Conservation (phyloP, 2,113 vertebrate genomes). For the Haplochromis vanheusdeni region DNA sequence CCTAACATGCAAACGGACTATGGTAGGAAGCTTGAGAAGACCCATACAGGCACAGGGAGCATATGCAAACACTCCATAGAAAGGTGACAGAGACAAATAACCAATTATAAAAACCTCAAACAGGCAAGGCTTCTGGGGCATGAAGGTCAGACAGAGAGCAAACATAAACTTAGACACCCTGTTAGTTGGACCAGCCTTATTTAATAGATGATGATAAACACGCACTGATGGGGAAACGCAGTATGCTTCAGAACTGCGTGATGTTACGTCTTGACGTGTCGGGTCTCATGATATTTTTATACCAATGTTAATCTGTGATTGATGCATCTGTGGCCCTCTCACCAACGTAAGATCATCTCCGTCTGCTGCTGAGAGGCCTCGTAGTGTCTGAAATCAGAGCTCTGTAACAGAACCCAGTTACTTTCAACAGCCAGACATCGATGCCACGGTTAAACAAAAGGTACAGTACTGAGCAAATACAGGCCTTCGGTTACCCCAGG, state of each 20-base stretch:
- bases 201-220: not conserved
- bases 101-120: not conserved
- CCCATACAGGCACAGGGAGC: not conserved
- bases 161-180: not conserved
- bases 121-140: not conserved
- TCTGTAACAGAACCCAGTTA: conserved; percentile 1
- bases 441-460: conserved; percentile 40
- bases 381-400: conserved; percentile 15
- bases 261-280: not conserved
- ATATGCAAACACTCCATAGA: not conserved
- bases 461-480: not conserved
- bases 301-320: not conserved
- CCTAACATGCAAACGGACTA: not conserved
- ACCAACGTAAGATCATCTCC: not conserved
- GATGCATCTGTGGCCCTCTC: not conserved
- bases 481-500: not conserved
- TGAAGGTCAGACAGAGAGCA: not conserved
- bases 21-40: not conserved
- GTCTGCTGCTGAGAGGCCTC: not conserved
- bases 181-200: not conserved
- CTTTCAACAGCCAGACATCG: not conserved
- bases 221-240: not conserved
- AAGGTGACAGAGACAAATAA: not conserved
- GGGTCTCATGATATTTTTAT: not conserved
- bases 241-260: not conserved